Conservation (phyloP, 1,140 invertebrate genomes). For the Popillia japonica region DNA sequence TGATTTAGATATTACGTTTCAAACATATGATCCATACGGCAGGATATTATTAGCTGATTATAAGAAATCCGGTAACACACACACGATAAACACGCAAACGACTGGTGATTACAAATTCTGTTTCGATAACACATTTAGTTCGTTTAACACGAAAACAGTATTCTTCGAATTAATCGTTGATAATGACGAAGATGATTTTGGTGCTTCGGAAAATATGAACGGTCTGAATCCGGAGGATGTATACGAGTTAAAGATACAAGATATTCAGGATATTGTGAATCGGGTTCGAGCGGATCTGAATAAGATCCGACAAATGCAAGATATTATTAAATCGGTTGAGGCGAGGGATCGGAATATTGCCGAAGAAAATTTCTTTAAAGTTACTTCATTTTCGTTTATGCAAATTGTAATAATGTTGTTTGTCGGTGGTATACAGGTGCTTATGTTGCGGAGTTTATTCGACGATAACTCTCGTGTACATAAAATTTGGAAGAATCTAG, state of each 20-base stretch:
- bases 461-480: conserved; percentile 69
- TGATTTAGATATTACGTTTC: conserved; percentile 81
- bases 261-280: conserved; percentile 70
- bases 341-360: conserved; percentile 80
- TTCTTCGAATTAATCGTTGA: conserved; percentile 83
- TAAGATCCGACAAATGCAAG: conserved; percentile 74
- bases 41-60: conserved; percentile 71
- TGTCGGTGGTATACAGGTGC: conserved; percentile 73
- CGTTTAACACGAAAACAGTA: conserved; percentile 79
- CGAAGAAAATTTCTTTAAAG: conserved; percentile 77
- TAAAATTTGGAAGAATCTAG: conserved; percentile 61
- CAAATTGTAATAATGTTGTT: conserved; percentile 76
- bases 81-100: conserved; percentile 65
- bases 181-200: conserved; percentile 64
- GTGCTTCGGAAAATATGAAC: conserved; percentile 65
- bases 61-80: conserved; percentile 75
- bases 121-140: conserved; percentile 84
- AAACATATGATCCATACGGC: conserved; percentile 70
- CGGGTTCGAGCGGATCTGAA: conserved; percentile 68
- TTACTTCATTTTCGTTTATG: conserved; percentile 76
- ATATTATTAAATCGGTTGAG: conserved; percentile 75
- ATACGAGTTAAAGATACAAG: conserved; percentile 71
- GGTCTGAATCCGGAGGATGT: conserved; percentile 63
- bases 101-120: conserved; percentile 81
- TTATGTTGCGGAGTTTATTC: conserved; percentile 74